phyloP scores from a whole-genome alignment of 2,888 invertebrate species.

The Papilio demoleus region DNA sequence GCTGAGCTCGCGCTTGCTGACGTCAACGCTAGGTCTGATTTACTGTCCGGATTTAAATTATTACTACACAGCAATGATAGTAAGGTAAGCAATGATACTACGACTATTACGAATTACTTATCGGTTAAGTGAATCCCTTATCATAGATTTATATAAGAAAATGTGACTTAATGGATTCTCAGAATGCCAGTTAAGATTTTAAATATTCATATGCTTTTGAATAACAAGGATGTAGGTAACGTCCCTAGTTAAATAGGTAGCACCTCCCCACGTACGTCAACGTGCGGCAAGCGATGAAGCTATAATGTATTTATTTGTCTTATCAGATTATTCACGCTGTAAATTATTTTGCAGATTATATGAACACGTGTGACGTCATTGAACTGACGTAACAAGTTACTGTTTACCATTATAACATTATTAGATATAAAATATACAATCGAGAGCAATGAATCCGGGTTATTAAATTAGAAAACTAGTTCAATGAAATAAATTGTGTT shows the following conservation, averaged over 20 bases:
- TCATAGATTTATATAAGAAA: no score
- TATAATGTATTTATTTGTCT: not conserved
- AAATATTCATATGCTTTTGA: no score
- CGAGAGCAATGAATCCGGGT: no score
- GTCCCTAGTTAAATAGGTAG: not conserved
- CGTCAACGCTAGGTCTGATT: constrained; percentile 94
- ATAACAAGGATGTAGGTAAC: not conserved
- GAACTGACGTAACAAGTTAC: not conserved
- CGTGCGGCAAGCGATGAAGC: not conserved
- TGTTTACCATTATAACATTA: not conserved
- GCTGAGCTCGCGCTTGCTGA: constrained; percentile 98
- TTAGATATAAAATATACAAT: not conserved
- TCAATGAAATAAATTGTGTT: no score
- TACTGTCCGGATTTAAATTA: constrained; percentile 95
- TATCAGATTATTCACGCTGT: not conserved
- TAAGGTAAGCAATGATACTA: constrained; percentile 85
- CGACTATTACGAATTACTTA: not conserved
- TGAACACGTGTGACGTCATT: constrained; percentile 9
- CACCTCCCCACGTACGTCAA: not conserved
- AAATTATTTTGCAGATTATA: not conserved
- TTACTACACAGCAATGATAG: constrained; percentile 98
- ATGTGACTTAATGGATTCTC: no score
- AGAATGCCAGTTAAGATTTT: no score
- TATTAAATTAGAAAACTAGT: no score
- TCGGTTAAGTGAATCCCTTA: no score